Percentiles rank a stretch among this genome's conserved stretches.
phyloP scores from a whole-genome alignment of 2,797 vertebrate species.

The Hydrocynus forskahlii region DNA sequence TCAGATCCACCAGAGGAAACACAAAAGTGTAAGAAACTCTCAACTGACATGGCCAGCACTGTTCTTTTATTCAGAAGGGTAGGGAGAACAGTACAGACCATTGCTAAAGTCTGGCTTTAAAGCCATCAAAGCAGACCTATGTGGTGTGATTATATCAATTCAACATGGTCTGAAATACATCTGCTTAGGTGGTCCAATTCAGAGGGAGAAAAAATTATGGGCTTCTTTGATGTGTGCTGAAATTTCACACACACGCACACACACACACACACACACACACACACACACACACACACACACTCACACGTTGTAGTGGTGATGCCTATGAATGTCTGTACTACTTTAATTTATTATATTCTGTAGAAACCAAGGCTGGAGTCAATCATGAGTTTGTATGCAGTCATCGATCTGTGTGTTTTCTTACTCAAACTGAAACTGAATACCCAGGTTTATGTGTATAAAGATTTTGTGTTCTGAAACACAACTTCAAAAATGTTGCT shows the following conservation, averaged over 20 bases:
- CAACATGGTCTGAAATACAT: background rate
- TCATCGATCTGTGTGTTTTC: background rate
- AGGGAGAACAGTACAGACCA: slow-evolving; percentile 10
- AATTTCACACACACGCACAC: slow-evolving; percentile 25
- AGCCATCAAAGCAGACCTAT: background rate
- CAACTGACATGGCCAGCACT: too few species aligned
- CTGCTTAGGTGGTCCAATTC: slow-evolving; percentile 50
- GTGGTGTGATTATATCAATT: background rate
- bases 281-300: slow-evolving; percentile 26
- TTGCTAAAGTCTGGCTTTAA: slow-evolving; percentile 22
- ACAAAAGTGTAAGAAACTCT: too few species aligned
- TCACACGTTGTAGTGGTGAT: background rate
- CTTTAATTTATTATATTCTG: background rate
- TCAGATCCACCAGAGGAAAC: too few species aligned
- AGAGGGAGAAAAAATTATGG: slow-evolving; percentile 37
- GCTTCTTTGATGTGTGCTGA: slow-evolving; percentile 49
- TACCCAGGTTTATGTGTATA: too few species aligned
- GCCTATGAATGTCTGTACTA: background rate
- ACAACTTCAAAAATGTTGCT: too few species aligned
- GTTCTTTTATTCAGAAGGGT: background rate
- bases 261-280: slow-evolving; percentile 2
- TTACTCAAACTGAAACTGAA: background rate
- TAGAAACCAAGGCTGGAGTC: background rate
- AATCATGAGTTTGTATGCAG: background rate
- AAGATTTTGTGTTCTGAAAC: too few species aligned